These are phyloP conservation scores for Daubentonia madagascariensis DNA, from an alignment of 2,113 vertebrate genomes.

Conservation along the genomic window DNA sequence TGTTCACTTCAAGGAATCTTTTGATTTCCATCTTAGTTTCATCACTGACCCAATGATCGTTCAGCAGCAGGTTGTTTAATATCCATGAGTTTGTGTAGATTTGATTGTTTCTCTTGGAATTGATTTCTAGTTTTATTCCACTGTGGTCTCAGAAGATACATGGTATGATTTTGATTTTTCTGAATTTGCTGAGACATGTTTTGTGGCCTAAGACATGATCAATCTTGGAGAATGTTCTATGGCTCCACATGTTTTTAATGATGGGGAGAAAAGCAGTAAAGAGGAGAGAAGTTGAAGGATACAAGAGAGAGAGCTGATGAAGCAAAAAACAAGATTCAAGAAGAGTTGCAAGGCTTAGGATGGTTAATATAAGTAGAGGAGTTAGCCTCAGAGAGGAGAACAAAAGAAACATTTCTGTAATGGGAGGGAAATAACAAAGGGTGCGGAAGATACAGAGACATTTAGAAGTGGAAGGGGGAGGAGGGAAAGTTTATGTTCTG, in stretches of 20 bases:
- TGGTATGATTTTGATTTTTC: no score
- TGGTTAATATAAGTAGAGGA: neutral
- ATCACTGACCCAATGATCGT: no score
- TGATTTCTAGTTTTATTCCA: no score
- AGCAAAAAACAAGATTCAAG: neutral
- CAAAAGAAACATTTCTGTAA: neutral
- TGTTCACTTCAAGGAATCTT: no score
- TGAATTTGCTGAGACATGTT: no score
- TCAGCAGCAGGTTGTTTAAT: no score
- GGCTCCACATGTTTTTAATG: neutral
- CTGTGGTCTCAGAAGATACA: no score
- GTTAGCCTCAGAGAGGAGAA: neutral
- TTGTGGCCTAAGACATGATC: no score
- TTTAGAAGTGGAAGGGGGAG: neutral
- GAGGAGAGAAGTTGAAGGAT: neutral
- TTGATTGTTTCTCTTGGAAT: no score
- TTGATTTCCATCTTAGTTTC: no score
- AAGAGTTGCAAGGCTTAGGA: neutral
- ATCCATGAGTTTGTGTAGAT: no score
- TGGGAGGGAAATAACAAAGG: neutral
- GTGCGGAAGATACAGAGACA: neutral
- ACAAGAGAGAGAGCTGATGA: neutral
- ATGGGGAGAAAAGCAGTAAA: neutral
- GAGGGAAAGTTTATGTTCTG: neutral
- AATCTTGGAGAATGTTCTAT: no score